A percentile compares a stretch with the other conserved stretches of the same genome.
Conservation (phyloP, 2,113 vertebrate genomes). For the Thomomys bottae region DNA sequence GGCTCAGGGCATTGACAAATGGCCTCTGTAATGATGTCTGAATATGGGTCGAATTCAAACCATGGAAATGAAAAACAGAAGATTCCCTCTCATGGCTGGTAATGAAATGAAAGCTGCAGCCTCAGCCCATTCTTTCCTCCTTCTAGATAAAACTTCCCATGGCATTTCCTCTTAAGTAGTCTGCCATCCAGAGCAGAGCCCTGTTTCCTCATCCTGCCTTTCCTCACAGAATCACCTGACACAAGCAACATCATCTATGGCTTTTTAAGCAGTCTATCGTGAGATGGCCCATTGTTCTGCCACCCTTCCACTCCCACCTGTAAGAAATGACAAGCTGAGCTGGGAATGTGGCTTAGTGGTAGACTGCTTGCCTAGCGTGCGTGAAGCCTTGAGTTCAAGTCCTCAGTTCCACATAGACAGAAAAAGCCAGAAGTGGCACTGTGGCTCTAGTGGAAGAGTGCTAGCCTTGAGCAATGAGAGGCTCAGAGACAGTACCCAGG, state of each 20-base stretch:
- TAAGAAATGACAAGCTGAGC: constrained; percentile 8
- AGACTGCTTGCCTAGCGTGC: too few relatives aligned
- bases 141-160: background rate
- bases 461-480: too few relatives aligned
- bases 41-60: background rate
- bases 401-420: too few relatives aligned
- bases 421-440: too few relatives aligned
- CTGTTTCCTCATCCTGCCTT: too few relatives aligned
- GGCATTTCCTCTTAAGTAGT: background rate
- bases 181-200: background rate
- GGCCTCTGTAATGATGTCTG: background rate
- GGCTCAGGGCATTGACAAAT: background rate
- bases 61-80: background rate
- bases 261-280: background rate
- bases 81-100: background rate
- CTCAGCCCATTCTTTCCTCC: background rate
- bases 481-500: too few relatives aligned
- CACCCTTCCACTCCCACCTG: background rate
- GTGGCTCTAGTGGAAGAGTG: too few relatives aligned
- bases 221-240: too few relatives aligned
- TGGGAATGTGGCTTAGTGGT: background rate
- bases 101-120: background rate
- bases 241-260: too few relatives aligned
- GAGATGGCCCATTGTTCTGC: background rate
- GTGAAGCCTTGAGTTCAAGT: too few relatives aligned